phyloP scores from a whole-genome alignment of 2,113 vertebrate species.

The Poecile atricapillus region DNA sequence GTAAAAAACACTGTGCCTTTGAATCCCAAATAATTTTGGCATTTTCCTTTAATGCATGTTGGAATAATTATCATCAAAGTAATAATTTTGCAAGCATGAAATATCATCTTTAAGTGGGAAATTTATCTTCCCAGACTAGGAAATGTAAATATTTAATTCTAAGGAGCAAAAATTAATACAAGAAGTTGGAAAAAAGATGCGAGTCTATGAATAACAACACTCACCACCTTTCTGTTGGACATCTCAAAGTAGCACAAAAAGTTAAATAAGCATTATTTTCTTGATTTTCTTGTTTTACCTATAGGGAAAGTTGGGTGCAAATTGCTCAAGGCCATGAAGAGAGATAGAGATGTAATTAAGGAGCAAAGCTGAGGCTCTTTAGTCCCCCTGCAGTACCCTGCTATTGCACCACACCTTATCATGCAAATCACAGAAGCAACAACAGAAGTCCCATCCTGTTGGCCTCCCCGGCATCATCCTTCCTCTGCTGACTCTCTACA shows the following conservation, averaged over 20 bases:
- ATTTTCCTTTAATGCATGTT: background rate
- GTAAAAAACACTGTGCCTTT: background rate
- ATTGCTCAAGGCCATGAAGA: background rate
- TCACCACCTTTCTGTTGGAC: background rate
- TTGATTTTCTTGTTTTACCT: background rate
- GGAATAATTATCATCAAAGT: background rate
- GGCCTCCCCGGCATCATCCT: background rate
- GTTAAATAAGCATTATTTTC: background rate
- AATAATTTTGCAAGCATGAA: background rate
- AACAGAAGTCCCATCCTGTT: background rate
- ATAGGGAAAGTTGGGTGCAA: background rate
- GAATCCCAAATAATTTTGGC: background rate
- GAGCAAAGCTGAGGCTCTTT: background rate
- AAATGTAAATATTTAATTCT: background rate
- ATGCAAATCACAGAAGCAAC: background rate
- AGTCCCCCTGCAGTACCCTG: background rate
- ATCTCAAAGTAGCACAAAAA: background rate
- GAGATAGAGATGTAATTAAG: background rate
- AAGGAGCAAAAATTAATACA: background rate
- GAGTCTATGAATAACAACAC: background rate
- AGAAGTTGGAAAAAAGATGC: background rate
- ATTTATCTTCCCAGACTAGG: background rate
- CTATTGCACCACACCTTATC: background rate
- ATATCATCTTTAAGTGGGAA: background rate
- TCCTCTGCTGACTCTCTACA: background rate